These are phyloP conservation scores for Panurus biarmicus DNA, from an alignment of 2,113 vertebrate genomes.

Conservation along the genomic window DNA sequence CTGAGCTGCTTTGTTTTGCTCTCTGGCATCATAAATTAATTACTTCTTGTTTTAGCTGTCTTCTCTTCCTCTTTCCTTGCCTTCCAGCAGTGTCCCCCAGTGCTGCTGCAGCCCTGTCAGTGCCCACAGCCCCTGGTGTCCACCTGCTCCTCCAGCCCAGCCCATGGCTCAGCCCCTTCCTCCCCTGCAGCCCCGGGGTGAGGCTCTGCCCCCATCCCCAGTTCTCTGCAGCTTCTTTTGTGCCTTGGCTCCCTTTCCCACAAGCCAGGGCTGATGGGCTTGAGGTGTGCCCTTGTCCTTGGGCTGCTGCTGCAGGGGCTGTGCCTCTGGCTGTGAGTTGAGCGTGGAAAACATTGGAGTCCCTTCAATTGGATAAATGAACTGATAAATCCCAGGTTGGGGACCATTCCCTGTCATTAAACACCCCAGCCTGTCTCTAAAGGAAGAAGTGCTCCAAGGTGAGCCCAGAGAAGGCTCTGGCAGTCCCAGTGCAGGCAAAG, in stretches of 20 bases:
- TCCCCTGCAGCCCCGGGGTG: not conserved
- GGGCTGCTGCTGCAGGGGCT: not conserved
- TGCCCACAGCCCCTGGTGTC: not conserved
- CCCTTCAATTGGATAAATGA: not conserved
- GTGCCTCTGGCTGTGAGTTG: not conserved
- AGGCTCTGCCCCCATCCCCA: not conserved
- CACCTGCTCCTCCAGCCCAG: not conserved
- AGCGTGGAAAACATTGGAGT: not conserved
- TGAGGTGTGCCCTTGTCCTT: not conserved
- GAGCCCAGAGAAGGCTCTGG: not conserved
- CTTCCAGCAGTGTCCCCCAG: not conserved
- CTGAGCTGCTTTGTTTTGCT: not conserved
- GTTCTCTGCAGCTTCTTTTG: not conserved
- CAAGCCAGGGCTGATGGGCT: not conserved
- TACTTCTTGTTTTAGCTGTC: not conserved
- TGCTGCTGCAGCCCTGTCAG: not conserved
- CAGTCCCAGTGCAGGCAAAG: not conserved
- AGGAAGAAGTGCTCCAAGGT: not conserved
- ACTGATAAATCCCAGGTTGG: not conserved
- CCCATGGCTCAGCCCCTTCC: rapidly evolving
- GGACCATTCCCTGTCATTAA: not conserved
- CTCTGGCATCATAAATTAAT: not conserved
- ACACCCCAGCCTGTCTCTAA: not conserved
- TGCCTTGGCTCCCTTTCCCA: not conserved
- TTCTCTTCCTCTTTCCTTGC: not conserved